A percentile compares a stretch with the other conserved stretches of the same genome.
These are phyloP conservation scores for Sus scrofa DNA, from an alignment of 2,113 vertebrate genomes.

Conservation along the genomic window DNA sequence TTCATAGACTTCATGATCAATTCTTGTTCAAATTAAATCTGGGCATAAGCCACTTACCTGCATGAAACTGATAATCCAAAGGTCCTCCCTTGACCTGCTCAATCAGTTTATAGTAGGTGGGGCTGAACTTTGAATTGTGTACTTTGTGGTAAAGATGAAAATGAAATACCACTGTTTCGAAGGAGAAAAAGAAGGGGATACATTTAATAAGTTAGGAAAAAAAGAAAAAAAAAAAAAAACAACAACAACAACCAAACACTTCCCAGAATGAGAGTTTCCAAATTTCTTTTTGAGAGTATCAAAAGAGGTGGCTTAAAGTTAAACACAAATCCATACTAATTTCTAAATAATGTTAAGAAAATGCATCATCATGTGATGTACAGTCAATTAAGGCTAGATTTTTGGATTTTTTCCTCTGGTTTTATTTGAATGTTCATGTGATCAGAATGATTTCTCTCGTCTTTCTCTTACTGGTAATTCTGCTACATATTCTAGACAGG, in stretches of 20 bases:
- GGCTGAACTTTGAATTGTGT: neutral
- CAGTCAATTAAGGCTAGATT: neutral
- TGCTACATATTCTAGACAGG: neutral
- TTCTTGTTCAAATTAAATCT: neutral
- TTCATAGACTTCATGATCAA: neutral
- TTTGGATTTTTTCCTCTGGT: neutral
- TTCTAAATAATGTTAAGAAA: neutral
- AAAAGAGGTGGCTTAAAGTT: neutral
- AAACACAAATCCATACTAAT: neutral
- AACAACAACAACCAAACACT: no score
- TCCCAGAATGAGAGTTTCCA: neutral
- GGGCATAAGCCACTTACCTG: neutral
- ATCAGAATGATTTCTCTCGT: neutral
- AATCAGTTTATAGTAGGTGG: neutral
- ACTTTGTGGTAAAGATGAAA: no score
- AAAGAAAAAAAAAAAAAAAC: no score
- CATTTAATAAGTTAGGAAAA: neutral
- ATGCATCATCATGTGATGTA: neutral
- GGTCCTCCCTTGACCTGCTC: neutral
- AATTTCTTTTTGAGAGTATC: neutral
- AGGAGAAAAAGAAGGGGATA: neutral
- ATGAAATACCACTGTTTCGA: no score
- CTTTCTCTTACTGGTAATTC: neutral
- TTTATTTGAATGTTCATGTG: neutral
- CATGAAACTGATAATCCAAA: neutral